These are phyloP conservation scores for Zelleria hepariella DNA, from an alignment of 2,888 invertebrate species.

Conservation along the genomic window DNA sequence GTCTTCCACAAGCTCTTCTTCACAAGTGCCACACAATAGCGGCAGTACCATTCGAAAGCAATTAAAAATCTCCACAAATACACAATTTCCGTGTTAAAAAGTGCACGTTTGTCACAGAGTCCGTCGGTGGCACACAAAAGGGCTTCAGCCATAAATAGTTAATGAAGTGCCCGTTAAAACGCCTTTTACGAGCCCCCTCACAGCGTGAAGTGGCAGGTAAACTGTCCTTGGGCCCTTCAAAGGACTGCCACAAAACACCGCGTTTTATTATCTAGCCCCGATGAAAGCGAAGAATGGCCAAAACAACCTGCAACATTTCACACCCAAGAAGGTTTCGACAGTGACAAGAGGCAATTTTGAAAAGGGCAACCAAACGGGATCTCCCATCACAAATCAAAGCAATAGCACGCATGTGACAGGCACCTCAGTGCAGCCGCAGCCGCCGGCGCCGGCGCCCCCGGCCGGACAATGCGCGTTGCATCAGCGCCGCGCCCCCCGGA, in stretches of 20 bases:
- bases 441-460: neutral
- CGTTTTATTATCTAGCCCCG: neutral
- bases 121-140: slow-evolving; percentile 30
- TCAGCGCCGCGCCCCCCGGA: neutral
- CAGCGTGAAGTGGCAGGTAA: slow-evolving; percentile 24
- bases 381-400: slow-evolving; percentile 1
- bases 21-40: neutral
- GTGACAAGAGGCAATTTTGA: neutral
- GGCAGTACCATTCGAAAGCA: neutral
- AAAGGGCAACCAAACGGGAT: neutral
- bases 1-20: neutral
- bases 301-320: neutral
- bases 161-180: slow-evolving; percentile 41
- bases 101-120: slow-evolving; percentile 1
- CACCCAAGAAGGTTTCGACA: neutral
- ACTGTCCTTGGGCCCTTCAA: slow-evolving; percentile 4
- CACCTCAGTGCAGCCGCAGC: neutral
- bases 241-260: neutral
- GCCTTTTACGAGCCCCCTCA: slow-evolving; percentile 20
- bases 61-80: neutral
- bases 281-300: neutral
- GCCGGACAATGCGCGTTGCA: slow-evolving; percentile 2
- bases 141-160: slow-evolving; percentile 35
- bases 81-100: neutral
- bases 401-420: neutral